A percentile compares a stretch with the other conserved stretches of the same genome.
Evolutionary conservation across 2,113 vertebrate species (phyloP).

Genomic region (Zosterops lateralis): DNA sequence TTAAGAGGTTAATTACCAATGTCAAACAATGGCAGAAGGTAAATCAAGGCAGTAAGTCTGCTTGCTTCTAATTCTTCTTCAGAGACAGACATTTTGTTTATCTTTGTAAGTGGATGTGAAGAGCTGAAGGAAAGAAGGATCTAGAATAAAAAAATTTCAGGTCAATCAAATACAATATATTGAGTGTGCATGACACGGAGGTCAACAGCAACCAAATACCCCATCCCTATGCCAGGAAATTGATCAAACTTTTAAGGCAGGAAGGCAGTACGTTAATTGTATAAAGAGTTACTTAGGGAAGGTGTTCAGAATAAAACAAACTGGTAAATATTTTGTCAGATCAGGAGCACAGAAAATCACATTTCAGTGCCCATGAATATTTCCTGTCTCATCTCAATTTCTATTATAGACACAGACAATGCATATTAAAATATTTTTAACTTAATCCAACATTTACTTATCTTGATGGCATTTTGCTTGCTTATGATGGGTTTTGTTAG

Average conservation of each 20-base stretch:
- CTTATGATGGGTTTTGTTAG: not conserved
- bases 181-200: not conserved
- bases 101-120: not conserved
- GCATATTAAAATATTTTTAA: not conserved
- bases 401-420: not conserved
- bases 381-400: not conserved
- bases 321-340: not conserved
- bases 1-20: not conserved
- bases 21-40: not conserved
- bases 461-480: not conserved
- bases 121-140: not conserved
- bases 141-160: not conserved
- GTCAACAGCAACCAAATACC: not conserved
- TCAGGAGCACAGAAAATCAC: not conserved
- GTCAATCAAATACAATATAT: not conserved
- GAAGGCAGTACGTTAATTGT: not conserved
- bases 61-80: not conserved
- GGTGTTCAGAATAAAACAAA: not conserved
- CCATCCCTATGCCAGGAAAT: not conserved
- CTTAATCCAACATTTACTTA: not conserved
- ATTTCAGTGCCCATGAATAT: not conserved
- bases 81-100: not conserved
- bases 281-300: not conserved
- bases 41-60: not conserved
- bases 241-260: not conserved